Percentiles rank a stretch among this genome's conserved stretches.
Evolutionary conservation across 2,113 vertebrate genomes (phyloP).

Genomic region (Thamnaconus septentrionalis): DNA sequence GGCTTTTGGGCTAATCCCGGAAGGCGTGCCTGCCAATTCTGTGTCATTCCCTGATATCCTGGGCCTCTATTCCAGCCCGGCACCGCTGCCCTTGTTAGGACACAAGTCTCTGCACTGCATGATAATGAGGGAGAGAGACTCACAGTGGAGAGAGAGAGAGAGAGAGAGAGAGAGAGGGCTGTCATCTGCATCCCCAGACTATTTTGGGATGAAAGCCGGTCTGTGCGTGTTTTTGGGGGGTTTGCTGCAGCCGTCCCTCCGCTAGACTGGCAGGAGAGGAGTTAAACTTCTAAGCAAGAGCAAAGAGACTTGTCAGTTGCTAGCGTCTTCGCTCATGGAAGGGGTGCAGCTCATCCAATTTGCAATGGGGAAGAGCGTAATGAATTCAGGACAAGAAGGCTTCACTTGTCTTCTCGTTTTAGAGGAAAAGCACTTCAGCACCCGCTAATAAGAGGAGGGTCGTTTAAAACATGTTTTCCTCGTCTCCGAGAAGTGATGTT

Average conservation of each 20-base stretch:
- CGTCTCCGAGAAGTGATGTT: slow-evolving; percentile 9
- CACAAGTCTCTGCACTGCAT: slow-evolving; percentile 55
- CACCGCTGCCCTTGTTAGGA: slow-evolving; percentile 56
- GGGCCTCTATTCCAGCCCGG: too few species aligned
- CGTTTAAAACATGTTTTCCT: neutral
- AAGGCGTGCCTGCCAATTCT: slow-evolving; percentile 46
- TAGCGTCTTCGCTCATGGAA: too few species aligned
- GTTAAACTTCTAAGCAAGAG: too few species aligned
- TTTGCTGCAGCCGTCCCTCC: too few species aligned
- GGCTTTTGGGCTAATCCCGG: slow-evolving; percentile 61
- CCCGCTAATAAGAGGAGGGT: neutral
- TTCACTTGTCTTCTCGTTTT: slow-evolving; percentile 1
- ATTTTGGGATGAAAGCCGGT: neutral
- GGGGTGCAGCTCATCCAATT: slow-evolving; percentile 20
- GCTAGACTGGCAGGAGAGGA: too few species aligned
- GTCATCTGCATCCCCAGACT: neutral
- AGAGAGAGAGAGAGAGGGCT: neutral
- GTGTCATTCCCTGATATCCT: slow-evolving; percentile 56
- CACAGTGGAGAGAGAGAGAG: neutral
- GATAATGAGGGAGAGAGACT: slow-evolving; percentile 38
- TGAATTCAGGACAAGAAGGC: neutral
- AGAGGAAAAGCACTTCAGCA: neutral
- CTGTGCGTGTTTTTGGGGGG: neutral
- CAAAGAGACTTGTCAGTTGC: too few species aligned
- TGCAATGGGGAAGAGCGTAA: slow-evolving; percentile 16